These are phyloP conservation scores for Poicephalus gulielmi DNA, from an alignment of 2,113 vertebrate species.

Conservation along the genomic window DNA sequence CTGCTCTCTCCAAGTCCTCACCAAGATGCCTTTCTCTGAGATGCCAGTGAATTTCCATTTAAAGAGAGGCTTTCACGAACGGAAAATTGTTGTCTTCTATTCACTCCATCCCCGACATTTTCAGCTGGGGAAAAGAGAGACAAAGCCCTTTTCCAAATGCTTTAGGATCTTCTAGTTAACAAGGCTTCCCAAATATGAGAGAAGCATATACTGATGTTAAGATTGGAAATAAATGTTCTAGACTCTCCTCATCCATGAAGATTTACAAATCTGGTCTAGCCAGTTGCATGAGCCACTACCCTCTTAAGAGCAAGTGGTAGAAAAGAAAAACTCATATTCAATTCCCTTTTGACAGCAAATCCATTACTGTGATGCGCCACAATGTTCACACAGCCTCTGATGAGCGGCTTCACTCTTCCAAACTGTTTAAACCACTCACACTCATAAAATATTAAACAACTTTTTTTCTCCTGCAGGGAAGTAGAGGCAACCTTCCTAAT, in stretches of 20 bases:
- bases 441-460: slow-evolving; percentile 70
- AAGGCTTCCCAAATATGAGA: background rate
- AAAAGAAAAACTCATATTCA: slow-evolving; percentile 31
- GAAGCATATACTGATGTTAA: background rate
- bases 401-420: slow-evolving; percentile 59
- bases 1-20: background rate
- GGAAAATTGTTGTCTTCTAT: background rate
- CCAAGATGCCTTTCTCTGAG: background rate
- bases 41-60: background rate
- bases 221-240: background rate
- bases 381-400: slow-evolving; percentile 42
- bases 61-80: background rate
- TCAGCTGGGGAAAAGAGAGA: background rate
- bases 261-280: slow-evolving; percentile 24
- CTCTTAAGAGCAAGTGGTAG: slow-evolving; percentile 27
- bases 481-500: slow-evolving; percentile 32
- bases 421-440: slow-evolving; percentile 70
- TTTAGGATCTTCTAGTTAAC: background rate
- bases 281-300: background rate
- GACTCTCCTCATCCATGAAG: background rate
- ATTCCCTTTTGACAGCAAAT: slow-evolving; percentile 52
- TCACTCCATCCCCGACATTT: background rate
- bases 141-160: background rate
- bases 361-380: slow-evolving; percentile 39
- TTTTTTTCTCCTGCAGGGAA: slow-evolving; percentile 57